Evolutionary conservation across 2,797 vertebrate species (phyloP).

Genomic region (Sebastes miniatus): DNA sequence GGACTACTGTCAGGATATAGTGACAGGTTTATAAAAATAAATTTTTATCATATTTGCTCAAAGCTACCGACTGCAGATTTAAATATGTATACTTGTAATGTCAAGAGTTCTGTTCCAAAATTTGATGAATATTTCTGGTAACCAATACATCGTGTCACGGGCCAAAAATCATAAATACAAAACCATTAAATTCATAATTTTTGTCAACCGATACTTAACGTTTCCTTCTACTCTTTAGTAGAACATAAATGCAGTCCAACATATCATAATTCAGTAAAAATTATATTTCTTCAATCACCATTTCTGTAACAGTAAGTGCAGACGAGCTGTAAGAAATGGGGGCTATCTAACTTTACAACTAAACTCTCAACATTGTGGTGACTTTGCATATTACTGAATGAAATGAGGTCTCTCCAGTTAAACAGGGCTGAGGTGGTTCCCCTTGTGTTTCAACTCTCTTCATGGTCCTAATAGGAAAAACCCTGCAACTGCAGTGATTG

Average conservation of each 20-base stretch:
- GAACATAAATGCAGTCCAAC: not conserved
- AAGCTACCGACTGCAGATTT: too few relatives aligned
- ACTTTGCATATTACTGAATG: not conserved
- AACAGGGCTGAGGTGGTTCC: not conserved
- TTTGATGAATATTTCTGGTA: not conserved
- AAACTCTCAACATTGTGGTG: not conserved
- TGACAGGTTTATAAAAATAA: too few relatives aligned
- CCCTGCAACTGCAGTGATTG: constrained; percentile 33
- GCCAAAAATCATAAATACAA: not conserved
- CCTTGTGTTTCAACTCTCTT: constrained; percentile 20
- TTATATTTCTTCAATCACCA: not conserved
- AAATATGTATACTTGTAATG: not conserved
- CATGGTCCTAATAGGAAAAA: constrained; percentile 51
- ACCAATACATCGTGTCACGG: not conserved
- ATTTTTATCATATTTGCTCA: too few relatives aligned
- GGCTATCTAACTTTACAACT: not conserved
- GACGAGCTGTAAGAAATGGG: not conserved
- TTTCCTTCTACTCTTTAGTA: not conserved
- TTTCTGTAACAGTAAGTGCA: not conserved
- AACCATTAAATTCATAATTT: too few relatives aligned
- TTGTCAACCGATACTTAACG: too few relatives aligned
- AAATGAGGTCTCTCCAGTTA: not conserved
- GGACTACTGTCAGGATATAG: too few relatives aligned
- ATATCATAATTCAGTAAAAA: not conserved
- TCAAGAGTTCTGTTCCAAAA: not conserved